Evolutionary conservation across 2,888 invertebrate species (phyloP), one percentile per base, ranked within the genome.

Genomic region (Zygothrica quintamaculata): DNA sequence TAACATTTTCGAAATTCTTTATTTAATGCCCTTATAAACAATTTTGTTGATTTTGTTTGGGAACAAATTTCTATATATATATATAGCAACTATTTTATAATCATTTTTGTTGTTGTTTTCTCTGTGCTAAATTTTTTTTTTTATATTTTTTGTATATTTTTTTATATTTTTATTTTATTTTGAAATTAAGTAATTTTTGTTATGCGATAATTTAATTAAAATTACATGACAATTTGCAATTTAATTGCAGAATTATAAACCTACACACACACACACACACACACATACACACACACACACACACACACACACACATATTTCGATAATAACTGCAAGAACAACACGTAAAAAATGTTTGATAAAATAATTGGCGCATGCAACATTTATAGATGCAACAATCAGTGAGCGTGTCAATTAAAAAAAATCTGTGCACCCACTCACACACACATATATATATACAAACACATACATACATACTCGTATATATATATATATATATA

Each of bases 141-240:
- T n/a, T n/a, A n/a, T n/a, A n/a, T n/a, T n/a, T n/a, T n/a, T n/a
- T n/a, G 18, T 2, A 22, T 3, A 22, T 22, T 22, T 5, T 22
- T 22, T 5, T 22, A 22, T 2, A 22, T 22, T 16, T 36, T 18
- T 12, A 6, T 3, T 25, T 4, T 29, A n/a, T 51, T 50, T 9
- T 29, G 29, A 29, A n/a, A 56, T 11, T 47, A 43, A 31, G 6
- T 6, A 11, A 16, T 39, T 46, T 33, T 37, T 9, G 15, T 47
- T 47, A 39, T 36, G 59, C 50, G 55, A 58, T 77, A 74, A 78
- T 72, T 77, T 58, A 80, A 78, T 77, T 80, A 77, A 72, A 58
- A 59, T 72, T 52, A 74, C 80, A 72, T 42, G 62, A 66, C 64
- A 52, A 57, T 69, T 72, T 68, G 62, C 65, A 65, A 69, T 44